These are phyloP conservation scores for Cheilosia vernalis DNA, from an alignment of 2,888 invertebrate species.

Conservation along the genomic window DNA sequence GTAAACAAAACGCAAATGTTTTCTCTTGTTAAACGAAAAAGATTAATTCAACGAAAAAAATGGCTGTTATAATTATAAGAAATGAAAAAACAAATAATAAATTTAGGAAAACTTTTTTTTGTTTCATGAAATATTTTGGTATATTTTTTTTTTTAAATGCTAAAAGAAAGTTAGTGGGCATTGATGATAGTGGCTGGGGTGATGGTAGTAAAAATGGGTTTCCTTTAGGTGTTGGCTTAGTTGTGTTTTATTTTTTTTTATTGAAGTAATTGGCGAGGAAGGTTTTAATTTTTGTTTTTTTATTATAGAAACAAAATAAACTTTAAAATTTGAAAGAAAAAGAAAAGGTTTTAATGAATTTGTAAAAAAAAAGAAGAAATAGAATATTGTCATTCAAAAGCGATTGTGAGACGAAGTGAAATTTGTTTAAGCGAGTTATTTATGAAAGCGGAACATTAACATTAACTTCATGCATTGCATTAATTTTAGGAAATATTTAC, in stretches of 20 bases:
- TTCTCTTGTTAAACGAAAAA: conserved; percentile 44
- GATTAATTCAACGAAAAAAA: conserved; percentile 17
- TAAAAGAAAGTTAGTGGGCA: conserved; percentile 51
- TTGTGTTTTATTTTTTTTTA: conserved; percentile 48
- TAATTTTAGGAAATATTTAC: not conserved
- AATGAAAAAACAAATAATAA: conserved; percentile 10
- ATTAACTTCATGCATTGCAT: conserved; percentile 24
- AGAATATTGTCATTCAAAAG: conserved; percentile 37
- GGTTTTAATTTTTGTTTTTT: conserved; percentile 20
- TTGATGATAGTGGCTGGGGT: conserved; percentile 69
- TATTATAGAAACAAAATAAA: conserved; percentile 2
- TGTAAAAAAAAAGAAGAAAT: not conserved
- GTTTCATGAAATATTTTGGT: not conserved
- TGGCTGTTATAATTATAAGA: not conserved
- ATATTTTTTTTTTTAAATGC: conserved; percentile 19
- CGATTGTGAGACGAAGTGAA: conserved; percentile 45
- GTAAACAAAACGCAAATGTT: conserved; percentile 59
- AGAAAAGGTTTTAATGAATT: conserved; percentile 39
- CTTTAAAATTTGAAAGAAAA: conserved; percentile 21
- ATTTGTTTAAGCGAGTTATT: conserved; percentile 35
- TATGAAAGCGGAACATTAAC: conserved; percentile 33
- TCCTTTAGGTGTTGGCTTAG: conserved; percentile 44
- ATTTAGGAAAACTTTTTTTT: conserved; percentile 16
- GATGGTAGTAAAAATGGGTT: conserved; percentile 21
- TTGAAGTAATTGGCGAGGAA: conserved; percentile 41